Conservation (phyloP, 1,140 invertebrate genomes). For the Dreissena rostriformis region DNA sequence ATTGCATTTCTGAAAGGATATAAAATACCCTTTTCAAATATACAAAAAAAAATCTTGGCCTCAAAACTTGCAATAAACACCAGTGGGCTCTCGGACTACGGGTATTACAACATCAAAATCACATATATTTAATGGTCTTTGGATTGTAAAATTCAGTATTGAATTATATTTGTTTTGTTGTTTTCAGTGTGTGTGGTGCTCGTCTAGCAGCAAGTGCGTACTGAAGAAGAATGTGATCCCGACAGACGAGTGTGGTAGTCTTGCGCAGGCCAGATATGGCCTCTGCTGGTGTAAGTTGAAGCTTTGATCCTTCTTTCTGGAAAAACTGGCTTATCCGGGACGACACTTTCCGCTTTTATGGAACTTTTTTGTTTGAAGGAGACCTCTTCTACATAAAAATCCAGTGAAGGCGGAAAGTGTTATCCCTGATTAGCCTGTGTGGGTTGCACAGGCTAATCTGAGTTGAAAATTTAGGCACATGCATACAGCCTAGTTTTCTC, state of each 20-base stretch:
- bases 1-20: background rate
- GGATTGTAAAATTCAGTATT: background rate
- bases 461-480: too few species aligned
- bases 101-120: background rate
- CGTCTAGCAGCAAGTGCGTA: slow-evolving; percentile 62
- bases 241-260: slow-evolving; percentile 60
- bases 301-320: background rate
- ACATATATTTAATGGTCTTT: background rate
- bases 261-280: slow-evolving; percentile 70
- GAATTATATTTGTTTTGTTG: background rate
- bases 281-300: slow-evolving; percentile 71
- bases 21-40: background rate
- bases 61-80: too few species aligned
- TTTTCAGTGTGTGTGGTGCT: slow-evolving; percentile 71
- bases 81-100: background rate
- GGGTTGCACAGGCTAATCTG: too few species aligned
- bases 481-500: too few species aligned
- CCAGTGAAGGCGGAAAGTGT: too few species aligned
- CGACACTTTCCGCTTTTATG: background rate
- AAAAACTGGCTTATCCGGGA: background rate
- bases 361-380: background rate
- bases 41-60: background rate
- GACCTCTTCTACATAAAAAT: background rate
- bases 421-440: too few species aligned
- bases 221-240: slow-evolving; percentile 45